Evolutionary conservation across 1,140 invertebrate genomes (phyloP).

Genomic region (Orius insidiosus): DNA sequence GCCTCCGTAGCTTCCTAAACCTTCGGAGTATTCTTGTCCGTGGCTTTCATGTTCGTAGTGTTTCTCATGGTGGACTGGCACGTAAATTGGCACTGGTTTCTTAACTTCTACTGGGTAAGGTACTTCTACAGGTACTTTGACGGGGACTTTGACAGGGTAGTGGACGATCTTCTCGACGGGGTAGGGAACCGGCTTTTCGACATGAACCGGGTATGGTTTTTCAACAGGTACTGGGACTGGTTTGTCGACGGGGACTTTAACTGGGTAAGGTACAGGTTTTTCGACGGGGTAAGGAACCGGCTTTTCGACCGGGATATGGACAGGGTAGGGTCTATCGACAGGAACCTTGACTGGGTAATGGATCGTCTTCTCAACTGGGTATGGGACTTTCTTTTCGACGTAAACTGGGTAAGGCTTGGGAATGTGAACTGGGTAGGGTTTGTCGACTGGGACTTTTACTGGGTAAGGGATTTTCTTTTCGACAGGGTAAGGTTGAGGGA

Average conservation of each 20-base stretch:
- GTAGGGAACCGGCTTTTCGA: constrained; percentile 39
- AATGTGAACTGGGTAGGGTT: constrained; percentile 26
- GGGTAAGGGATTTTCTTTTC: constrained; percentile 29
- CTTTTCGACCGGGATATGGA: constrained; percentile 32
- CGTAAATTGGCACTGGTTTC: constrained; percentile 19
- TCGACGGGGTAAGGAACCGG: constrained; percentile 36
- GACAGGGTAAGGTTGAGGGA: constrained; percentile 38
- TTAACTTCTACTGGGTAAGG: constrained; percentile 16
- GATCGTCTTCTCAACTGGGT: constrained; percentile 35
- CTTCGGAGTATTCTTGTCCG: neutral
- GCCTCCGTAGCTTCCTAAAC: neutral
- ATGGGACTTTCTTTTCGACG: constrained; percentile 22
- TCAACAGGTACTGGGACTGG: constrained; percentile 41
- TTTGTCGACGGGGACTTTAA: constrained; percentile 35
- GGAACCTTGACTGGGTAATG: constrained; percentile 37
- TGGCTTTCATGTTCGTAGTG: constrained; percentile 1
- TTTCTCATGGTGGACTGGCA: constrained; percentile 17
- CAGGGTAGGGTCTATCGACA: constrained; percentile 35
- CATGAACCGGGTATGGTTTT: constrained; percentile 34
- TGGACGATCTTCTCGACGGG: constrained; percentile 26
- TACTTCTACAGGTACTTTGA: constrained; percentile 30
- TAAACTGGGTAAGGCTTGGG: constrained; percentile 26
- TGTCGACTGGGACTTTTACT: constrained; percentile 48
- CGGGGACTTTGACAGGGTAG: constrained; percentile 33
- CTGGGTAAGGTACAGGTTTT: constrained; percentile 37